Base-by-base conservation (phyloP, 2,888 invertebrate genomes). In the Poecilobothrus nobilitatus region DNA sequence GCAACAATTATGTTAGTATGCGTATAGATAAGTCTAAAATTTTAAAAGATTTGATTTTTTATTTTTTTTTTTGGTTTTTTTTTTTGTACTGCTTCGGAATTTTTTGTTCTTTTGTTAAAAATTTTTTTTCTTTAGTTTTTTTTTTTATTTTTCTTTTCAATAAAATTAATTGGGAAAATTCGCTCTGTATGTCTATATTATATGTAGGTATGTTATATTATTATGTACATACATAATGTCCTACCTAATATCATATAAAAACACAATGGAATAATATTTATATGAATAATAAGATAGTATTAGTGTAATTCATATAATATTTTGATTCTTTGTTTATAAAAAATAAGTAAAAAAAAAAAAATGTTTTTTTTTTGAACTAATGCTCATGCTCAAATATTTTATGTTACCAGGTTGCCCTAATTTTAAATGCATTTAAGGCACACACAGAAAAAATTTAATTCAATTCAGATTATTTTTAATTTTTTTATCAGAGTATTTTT, bases 321-420 rank as follows among this genome's bases (percentile, higher is more conserved):
- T 53, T 53, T 1, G 18, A 53, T 53, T 53, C n/a, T 53, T 53
- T 53, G 53, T 53, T 53, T 53, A 53, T 53, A 6, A 53, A 53
- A 53, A 27, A 27, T 4, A 27, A 27, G 5, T 5, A 27, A 27
- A 27, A 27, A 27, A 27, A 41, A 41, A 41, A 41, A 41, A 18
- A 6, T 18, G 18, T 18, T 53, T n/a, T n/a, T n/a, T n/a, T n/a
- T n/a, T n/a, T 53, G n/a, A 53, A 53, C 53, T 10, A 63, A 64
- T 44, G 68, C 68, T 44, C 68, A 68, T 65, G 68, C 65, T 65
- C 62, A n/a, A 21, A 12, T 27, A 22, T n/a, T 53, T 21, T 64
- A 64, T 44, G 27, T 68, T 65, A 65, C 64, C 44, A 64, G 67
- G 64, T 20, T 68, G 68, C 33, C 33, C 65, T 65, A 66, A 41